A percentile compares a stretch with the other conserved stretches of the same genome.
Conservation (phyloP, 2,113 vertebrate genomes). For the Genyomyrus donnyi region DNA sequence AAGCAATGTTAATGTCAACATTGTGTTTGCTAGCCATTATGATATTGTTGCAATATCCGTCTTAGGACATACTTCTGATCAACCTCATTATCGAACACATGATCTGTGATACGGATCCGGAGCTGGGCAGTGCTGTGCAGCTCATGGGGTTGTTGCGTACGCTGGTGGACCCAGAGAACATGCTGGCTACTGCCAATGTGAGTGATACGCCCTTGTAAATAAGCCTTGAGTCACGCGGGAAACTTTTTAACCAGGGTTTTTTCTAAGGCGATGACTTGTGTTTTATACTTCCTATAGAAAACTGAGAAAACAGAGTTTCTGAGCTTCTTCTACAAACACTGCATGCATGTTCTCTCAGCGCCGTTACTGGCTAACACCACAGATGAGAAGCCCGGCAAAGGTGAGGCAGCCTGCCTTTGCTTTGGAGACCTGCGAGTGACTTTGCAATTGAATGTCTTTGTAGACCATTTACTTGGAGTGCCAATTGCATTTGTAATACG, state of each 20-base stretch:
- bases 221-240: neutral
- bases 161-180: slow-evolving; percentile 97
- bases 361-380: slow-evolving; percentile 98
- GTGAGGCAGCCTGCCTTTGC: slow-evolving; percentile 49
- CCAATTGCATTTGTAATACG: neutral
- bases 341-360: slow-evolving; percentile 98
- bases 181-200: slow-evolving; percentile 96
- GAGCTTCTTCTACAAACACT: slow-evolving; percentile 99
- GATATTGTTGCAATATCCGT: neutral
- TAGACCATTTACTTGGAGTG: neutral
- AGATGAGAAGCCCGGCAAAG: slow-evolving; percentile 97
- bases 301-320: slow-evolving; percentile 98
- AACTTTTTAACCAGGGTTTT: neutral
- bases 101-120: slow-evolving; percentile 98
- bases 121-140: slow-evolving; percentile 93
- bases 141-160: slow-evolving; percentile 94
- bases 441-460: neutral
- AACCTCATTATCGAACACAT: slow-evolving; percentile 99
- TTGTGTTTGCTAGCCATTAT: neutral
- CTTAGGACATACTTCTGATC: slow-evolving; percentile 94
- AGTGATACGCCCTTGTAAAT: slow-evolving; percentile 42
- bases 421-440: neutral
- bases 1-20: neutral
- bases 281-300: slow-evolving; percentile 68
- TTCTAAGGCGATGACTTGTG: neutral